Percentiles rank a stretch among this genome's conserved stretches.
These are phyloP conservation scores for Lucinisca nassula DNA, from an alignment of 2,888 invertebrate species.

Conservation along the genomic window DNA sequence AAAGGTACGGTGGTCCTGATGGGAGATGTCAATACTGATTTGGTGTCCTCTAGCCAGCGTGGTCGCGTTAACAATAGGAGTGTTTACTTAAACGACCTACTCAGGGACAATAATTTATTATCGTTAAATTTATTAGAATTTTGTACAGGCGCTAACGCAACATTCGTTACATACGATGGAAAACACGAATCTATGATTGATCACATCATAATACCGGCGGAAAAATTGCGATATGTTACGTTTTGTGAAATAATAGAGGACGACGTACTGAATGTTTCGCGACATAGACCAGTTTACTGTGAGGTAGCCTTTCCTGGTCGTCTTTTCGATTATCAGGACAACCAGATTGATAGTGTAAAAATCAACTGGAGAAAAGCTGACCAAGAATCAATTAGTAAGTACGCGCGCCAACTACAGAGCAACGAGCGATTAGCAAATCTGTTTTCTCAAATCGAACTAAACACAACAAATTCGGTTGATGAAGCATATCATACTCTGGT, in stretches of 20 bases:
- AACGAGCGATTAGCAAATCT: neutral
- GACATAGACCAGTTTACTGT: conserved; percentile 3
- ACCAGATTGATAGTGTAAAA: neutral
- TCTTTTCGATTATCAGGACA: neutral
- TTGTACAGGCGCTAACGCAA: neutral
- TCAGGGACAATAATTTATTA: neutral
- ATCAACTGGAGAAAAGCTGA: neutral
- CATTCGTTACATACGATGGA: neutral
- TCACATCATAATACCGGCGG: conserved; percentile 2
- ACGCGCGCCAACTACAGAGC: neutral
- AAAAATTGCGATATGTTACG: neutral
- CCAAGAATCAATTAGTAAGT: neutral
- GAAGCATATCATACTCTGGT: conserved; percentile 13
- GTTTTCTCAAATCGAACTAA: neutral
- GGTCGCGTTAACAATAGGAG: neutral
- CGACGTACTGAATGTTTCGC: neutral
- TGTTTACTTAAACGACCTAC: neutral
- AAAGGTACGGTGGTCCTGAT: too few species aligned
- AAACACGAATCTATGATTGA: conserved; percentile 7
- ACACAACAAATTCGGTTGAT: neutral
- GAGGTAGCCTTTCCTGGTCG: neutral
- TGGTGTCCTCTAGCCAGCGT: too few species aligned
- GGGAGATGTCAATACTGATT: neutral
- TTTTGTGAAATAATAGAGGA: conserved; percentile 10
- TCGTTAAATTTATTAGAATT: neutral